A percentile compares a stretch with the other conserved stretches of the same genome.
Conservation (phyloP, 2,113 vertebrate genomes). For the Bagarius yarrelli region DNA sequence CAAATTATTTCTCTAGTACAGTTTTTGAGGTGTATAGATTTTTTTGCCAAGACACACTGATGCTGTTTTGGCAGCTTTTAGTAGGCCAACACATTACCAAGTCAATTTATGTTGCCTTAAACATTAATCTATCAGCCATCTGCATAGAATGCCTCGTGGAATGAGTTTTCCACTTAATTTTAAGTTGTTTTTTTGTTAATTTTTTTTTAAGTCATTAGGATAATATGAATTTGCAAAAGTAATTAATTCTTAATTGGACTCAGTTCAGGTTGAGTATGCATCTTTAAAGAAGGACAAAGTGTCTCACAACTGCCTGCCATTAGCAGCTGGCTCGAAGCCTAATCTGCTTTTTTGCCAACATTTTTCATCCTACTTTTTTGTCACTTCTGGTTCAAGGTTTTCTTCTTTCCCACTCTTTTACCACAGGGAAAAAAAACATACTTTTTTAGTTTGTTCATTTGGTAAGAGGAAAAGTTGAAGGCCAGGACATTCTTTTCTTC, state of each 20-base stretch:
- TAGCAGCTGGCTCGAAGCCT: conserved; percentile 43
- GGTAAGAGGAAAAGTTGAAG: conserved; percentile 78
- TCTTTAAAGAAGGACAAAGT: conserved; percentile 36
- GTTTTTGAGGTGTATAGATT: background rate
- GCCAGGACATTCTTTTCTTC: conserved; percentile 70
- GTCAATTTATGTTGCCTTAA: background rate
- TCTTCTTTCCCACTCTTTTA: conserved; percentile 55
- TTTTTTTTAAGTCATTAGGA: background rate
- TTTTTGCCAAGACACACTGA: background rate
- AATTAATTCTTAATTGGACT: conserved; percentile 29
- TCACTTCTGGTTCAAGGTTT: conserved; percentile 60
- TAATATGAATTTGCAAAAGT: conserved; percentile 6
- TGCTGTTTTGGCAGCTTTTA: background rate
- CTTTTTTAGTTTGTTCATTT: conserved; percentile 75
- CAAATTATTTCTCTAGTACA: background rate
- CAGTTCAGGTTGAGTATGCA: conserved; percentile 8
- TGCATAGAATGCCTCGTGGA: background rate
- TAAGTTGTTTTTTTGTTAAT: background rate
- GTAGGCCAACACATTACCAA: background rate
- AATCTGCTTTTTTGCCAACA: conserved; percentile 61
- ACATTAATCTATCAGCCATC: background rate
- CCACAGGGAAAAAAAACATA: conserved; percentile 75
- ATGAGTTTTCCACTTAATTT: background rate
- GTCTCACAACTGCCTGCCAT: conserved; percentile 32
- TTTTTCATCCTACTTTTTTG: conserved; percentile 62